Conservation (phyloP, 2,888 invertebrate genomes). For the Hoplodrina ambigua region DNA sequence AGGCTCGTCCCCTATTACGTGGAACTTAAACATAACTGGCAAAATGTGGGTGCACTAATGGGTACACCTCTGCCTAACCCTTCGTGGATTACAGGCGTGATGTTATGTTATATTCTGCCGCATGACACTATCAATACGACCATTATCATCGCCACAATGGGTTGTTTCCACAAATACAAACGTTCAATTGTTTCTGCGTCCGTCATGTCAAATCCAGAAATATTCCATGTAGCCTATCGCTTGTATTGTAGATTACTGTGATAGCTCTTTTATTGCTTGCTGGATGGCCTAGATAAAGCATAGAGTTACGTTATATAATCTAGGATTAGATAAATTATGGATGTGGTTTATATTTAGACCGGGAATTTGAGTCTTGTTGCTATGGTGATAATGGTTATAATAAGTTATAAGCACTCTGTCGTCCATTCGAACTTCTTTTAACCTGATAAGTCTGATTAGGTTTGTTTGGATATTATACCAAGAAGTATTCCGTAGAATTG, state of each 20-base stretch:
- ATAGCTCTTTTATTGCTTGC: conserved; percentile 30
- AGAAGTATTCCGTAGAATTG: too few species aligned
- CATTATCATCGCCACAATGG: conserved; percentile 44
- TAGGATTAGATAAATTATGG: conserved; percentile 31
- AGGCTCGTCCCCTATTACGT: too few species aligned
- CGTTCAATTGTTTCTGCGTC: conserved; percentile 32
- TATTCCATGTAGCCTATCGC: conserved; percentile 43
- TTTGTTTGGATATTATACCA: too few species aligned
- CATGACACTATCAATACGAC: conserved; percentile 4
- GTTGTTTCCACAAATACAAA: conserved; percentile 30
- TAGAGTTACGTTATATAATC: conserved; percentile 34
- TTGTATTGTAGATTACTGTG: conserved; percentile 22
- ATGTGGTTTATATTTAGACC: conserved; percentile 23
- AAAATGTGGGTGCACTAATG: too few species aligned
- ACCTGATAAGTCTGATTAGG: too few species aligned
- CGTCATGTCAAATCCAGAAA: conserved; percentile 37
- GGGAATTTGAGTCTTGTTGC: conserved; percentile 3
- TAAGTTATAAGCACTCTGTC: too few species aligned
- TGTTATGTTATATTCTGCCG: not conserved
- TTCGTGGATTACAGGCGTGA: too few species aligned
- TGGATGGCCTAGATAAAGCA: conserved; percentile 11
- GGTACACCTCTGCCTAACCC: too few species aligned
- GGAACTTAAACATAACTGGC: too few species aligned
- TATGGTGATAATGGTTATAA: not conserved
- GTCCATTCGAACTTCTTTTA: too few species aligned